Evolutionary conservation across 2,113 vertebrate genomes (phyloP), one percentile per base, ranked within the genome.

Genomic region (Odocoileus virginianus): DNA sequence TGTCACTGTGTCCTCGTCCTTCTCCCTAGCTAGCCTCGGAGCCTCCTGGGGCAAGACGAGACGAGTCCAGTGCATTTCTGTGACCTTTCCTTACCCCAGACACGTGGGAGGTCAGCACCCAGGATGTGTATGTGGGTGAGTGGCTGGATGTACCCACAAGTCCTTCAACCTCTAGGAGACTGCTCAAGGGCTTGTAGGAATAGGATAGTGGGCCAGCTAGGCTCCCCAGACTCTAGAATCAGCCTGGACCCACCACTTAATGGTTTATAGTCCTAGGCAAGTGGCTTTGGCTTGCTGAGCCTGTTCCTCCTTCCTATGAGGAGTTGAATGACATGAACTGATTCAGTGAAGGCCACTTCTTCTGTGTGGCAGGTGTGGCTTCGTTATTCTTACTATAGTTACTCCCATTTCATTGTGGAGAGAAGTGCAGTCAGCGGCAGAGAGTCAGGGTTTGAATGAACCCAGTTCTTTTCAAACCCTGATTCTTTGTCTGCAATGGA

Each of bases 1-100:
- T 71, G 54, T 76, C 33, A 6, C 27, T 6, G 4, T 78, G 27
- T 86, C 58, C 4, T 92, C 28, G 0, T 89, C 82, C 36, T 76
- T 86, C 52, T 60, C 5, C 64, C 40, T 47, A 47, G 5, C 13
- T n/a, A 19, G 64, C 28, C 30, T 33, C 10, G 45, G 25, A 71
- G 79, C 58, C 15, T 36, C 40, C 12, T 30, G 58, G 57, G 78
- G 52, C 28, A 54, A 33, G 30, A 45, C 0, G 5, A 74, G n/a
- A 40, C 0, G 0, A 8, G 11, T 4, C 78, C 71, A n/a, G 0
- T 15, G 21, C 17, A 5, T 8, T 11, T 90, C 30, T 1, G 2
- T n/a, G 36, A 43, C 57, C 55, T 7, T 40, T 3, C 67, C 25
- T 9, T 10, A 27, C 76, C 36, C 23, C 19, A 45, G 87, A 15